Evolutionary conservation across 2,113 vertebrate species (phyloP), one percentile per base, ranked within the genome.

Genomic region (Smithornis capensis): DNA sequence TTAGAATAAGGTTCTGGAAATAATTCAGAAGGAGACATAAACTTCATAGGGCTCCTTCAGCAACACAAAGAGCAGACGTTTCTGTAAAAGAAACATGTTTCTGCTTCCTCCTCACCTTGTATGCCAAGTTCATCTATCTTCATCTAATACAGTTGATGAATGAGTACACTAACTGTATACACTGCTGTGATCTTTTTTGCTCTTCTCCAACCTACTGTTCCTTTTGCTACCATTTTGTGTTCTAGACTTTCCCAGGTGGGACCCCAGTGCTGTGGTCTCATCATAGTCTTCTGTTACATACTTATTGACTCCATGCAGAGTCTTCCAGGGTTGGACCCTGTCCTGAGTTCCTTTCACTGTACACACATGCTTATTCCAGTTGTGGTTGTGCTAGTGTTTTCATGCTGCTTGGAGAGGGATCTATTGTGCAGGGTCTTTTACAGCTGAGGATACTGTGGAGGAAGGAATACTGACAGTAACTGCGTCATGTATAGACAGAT

Each of bases 401-500:
- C 1, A 1, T 9, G 28, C 29, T 49, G 3, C 31, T 75, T 17
- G 28, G 38, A 50, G 60, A 44, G 45, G 50, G 22, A 7, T 80
- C 8, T 50, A 0, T 55, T 50, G 24, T 60, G 22, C 40, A 23
- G 17, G 28, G 35, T 10, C 29, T 83, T 65, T 55, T 53, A n/a
- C 14, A 42, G 12, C 62, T 64, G 71, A 60, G 56, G 23, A 6
- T 79, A 17, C 35, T 37, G 33, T 18, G 11, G 14, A 14, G 40
- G 7, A 22, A 56, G 23, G 56, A 81, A 59, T 10, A 45, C 18
- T 6, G 19, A 6, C 14, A 27, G 25, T 56, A 45, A 7, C 28
- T 78, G 47, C 12, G 16, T 78, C 9, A 6, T 0, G 0, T 28
- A 19, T 31, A 53, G 55, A 15, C 33, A 12, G 2, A 0, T 14